phyloP scores from a whole-genome alignment of 2,797 vertebrate species.

The Podarcis siculus region DNA sequence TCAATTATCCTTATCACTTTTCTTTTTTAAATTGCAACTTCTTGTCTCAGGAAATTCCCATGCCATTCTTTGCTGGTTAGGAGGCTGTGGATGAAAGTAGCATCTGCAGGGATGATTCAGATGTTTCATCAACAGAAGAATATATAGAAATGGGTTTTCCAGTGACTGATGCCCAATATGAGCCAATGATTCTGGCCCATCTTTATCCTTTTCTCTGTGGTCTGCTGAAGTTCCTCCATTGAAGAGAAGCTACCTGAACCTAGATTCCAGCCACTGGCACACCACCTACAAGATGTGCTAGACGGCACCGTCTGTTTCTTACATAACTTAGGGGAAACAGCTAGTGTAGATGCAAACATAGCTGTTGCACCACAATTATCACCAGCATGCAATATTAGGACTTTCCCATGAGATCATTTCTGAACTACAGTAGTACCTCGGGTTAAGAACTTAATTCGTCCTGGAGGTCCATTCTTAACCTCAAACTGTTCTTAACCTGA shows the following conservation, averaged over 20 bases:
- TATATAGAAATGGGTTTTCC: background rate
- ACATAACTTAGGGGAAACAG: background rate
- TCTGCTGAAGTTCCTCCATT: background rate
- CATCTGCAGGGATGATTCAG: background rate
- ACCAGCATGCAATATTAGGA: background rate
- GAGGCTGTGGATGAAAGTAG: background rate
- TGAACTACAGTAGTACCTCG: background rate
- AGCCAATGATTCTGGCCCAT: background rate
- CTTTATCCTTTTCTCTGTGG: background rate
- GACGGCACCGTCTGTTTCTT: background rate
- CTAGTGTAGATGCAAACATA: background rate
- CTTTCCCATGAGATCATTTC: background rate
- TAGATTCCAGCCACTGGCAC: background rate
- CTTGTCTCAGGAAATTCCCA: background rate
- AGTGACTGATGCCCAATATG: background rate
- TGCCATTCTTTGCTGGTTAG: background rate
- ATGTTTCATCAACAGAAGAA: background rate
- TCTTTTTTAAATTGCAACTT: background rate
- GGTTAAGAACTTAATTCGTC: too few relatives aligned
- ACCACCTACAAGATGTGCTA: background rate
- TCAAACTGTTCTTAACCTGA: too few relatives aligned
- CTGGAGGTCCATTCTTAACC: too few relatives aligned
- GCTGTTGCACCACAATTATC: background rate
- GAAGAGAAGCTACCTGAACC: background rate
- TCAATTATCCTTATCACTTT: background rate